Evolutionary conservation across 2,113 vertebrate genomes (phyloP), one percentile per base, ranked within the genome.

Genomic region (Scomber japonicus): DNA sequence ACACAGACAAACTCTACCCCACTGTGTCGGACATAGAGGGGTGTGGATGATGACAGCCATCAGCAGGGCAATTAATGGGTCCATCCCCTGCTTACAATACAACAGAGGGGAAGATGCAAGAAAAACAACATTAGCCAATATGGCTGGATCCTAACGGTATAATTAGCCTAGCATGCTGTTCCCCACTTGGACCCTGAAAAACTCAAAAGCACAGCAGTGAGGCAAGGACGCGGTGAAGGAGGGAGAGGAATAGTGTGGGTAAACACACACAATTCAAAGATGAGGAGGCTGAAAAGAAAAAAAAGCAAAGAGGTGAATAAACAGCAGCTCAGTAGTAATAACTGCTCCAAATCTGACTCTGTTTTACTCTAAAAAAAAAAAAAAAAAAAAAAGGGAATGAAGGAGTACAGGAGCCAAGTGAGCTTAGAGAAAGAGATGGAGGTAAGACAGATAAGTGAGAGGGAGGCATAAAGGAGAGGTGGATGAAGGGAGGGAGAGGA

Each of bases 11-110:
- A 51, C 49, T 14, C 44, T 4, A 63, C 68, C 65, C 69, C 82
- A 66, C 73, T 63, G 61, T 75, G 80, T 85, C 24, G 70, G 83
- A 81, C 76, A 75, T 78, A 69, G 51, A 86, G 65, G 77, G 72
- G 69, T 59, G 80, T 74, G 65, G 73, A 84, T 84, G 89, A 90
- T 90, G 88, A 89, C 84, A 92, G 81, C 68, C 87, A 84, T 90
- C 89, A 92, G 68, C 56, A 4, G 71, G 80, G 80, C 84, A 88
- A 93, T 93, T 90, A 90, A 88, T 88, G 78, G 63, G 17, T 30
- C 71, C 48, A 11, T 85, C 72, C 80, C 61, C 57, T 71, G 77
- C 65, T 73, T 76, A 75, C 68, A 89, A 81, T 74, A 82, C 67
- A 84, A 80, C 60, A 73, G 59, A 83, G 30, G 49, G 49, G 21